phyloP scores from a whole-genome alignment of 2,113 vertebrate genomes.

The Poeciliopsis retropinna region DNA sequence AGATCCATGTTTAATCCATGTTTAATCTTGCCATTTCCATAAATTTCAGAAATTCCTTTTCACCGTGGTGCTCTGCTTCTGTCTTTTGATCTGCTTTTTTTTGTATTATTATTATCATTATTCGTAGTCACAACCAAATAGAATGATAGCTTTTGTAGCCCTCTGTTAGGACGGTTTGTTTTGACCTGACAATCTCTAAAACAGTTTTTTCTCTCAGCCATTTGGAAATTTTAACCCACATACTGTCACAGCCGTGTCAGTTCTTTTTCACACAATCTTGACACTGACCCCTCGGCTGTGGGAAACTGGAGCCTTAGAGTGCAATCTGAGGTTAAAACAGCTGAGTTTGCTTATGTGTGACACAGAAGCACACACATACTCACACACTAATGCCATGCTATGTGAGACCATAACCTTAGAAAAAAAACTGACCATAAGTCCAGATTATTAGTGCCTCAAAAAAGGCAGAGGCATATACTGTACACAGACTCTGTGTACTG shows the following conservation, averaged over 20 bases:
- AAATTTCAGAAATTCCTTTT: conserved; percentile 6
- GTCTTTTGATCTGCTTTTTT: not conserved
- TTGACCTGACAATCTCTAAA: conserved; percentile 33
- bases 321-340: conserved; percentile 50
- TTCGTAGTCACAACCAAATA: conserved; percentile 6
- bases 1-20: conserved; percentile 42
- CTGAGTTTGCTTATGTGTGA: conserved; percentile 43
- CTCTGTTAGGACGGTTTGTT: conserved; percentile 8
- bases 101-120: not conserved
- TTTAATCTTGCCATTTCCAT: not conserved
- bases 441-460: conserved; percentile 24
- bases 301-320: conserved; percentile 50
- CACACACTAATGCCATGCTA: conserved; percentile 40
- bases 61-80: conserved; percentile 15
- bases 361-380: conserved; percentile 21
- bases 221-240: conserved; percentile 49
- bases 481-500: not conserved
- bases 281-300: conserved; percentile 58
- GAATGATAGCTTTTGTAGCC: conserved; percentile 4
- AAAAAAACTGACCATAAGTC: not conserved
- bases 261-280: conserved; percentile 56
- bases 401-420: conserved; percentile 18
- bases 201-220: conserved; percentile 27
- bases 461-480: conserved; percentile 3
- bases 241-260: conserved; percentile 38